Conservation (phyloP, 2,113 vertebrate species). For the Pterocles orientalis region DNA sequence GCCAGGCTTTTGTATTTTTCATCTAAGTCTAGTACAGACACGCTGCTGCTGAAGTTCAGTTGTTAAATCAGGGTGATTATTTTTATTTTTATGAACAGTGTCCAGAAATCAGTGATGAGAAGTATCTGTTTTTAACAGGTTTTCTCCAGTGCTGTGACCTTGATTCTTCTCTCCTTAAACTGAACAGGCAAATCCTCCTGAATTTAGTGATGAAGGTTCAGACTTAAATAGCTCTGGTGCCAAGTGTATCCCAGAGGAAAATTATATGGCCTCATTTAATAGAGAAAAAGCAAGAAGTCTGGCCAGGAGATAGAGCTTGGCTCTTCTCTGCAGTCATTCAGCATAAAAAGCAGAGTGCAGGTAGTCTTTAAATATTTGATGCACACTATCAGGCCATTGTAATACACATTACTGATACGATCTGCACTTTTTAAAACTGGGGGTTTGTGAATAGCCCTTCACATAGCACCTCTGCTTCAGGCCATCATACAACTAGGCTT, state of each 20-base stretch:
- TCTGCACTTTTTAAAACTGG: neutral
- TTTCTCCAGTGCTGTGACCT: conserved; percentile 30
- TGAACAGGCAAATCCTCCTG: conserved; percentile 29
- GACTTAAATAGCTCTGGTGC: conserved; percentile 33
- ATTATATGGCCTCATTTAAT: conserved; percentile 54
- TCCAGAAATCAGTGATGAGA: conserved; percentile 4
- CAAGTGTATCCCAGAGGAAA: conserved; percentile 56
- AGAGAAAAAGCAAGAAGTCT: conserved; percentile 36
- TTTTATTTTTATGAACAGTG: conserved; percentile 36
- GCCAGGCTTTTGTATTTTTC: neutral
- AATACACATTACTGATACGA: conserved; percentile 12
- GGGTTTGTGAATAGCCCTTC: conserved; percentile 32
- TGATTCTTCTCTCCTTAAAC: conserved; percentile 23
- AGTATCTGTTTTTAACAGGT: conserved; percentile 7
- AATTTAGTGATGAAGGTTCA: conserved; percentile 42
- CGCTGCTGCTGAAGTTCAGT: conserved; percentile 18
- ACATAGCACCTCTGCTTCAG: neutral
- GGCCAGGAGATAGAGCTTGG: conserved; percentile 15
- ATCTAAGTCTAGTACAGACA: neutral
- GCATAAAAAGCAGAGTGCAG: conserved; percentile 15
- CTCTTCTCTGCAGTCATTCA: conserved; percentile 4
- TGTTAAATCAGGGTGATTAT: conserved; percentile 32
- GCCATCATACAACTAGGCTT: neutral
- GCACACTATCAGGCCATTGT: neutral
- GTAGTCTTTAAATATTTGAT: conserved; percentile 48